Evolutionary conservation across 1,140 invertebrate genomes (phyloP).

Genomic region (Leptinotarsa undecemlineata): DNA sequence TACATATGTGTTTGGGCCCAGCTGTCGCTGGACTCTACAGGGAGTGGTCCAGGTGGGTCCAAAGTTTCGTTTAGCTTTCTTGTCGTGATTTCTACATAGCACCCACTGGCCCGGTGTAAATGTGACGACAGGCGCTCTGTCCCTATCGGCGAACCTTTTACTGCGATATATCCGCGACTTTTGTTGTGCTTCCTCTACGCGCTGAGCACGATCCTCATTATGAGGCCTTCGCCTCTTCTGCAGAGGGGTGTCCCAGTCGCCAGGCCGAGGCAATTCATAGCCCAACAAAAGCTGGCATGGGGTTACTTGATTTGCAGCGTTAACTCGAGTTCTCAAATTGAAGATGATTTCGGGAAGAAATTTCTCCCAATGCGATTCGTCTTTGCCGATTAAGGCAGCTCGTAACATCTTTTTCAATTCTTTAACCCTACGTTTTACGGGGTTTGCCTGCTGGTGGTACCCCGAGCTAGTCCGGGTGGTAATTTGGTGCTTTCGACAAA

Average conservation of each 20-base stretch:
- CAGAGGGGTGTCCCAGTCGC: background rate
- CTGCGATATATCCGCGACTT: background rate
- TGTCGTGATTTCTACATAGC: too few species aligned
- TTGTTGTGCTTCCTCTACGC: background rate
- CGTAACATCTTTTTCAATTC: background rate
- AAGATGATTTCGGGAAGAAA: background rate
- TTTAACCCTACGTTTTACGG: background rate
- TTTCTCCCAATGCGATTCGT: background rate
- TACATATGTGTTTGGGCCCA: too few species aligned
- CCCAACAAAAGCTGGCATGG: background rate
- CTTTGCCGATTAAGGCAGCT: background rate
- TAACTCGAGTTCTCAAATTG: background rate
- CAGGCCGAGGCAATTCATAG: background rate
- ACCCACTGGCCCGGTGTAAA: too few species aligned
- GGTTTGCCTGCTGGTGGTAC: background rate
- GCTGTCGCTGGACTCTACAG: too few species aligned
- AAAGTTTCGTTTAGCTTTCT: too few species aligned
- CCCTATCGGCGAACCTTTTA: background rate
- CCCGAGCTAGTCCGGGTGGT: background rate
- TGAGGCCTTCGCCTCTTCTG: background rate
- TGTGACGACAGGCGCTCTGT: rapidly evolving
- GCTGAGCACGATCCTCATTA: background rate
- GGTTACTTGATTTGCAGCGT: background rate
- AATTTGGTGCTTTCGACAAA: background rate
- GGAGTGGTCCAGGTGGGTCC: too few species aligned